Base-by-base conservation (phyloP, 2,888 invertebrate genomes). In the Himalopsyche tibetana region DNA sequence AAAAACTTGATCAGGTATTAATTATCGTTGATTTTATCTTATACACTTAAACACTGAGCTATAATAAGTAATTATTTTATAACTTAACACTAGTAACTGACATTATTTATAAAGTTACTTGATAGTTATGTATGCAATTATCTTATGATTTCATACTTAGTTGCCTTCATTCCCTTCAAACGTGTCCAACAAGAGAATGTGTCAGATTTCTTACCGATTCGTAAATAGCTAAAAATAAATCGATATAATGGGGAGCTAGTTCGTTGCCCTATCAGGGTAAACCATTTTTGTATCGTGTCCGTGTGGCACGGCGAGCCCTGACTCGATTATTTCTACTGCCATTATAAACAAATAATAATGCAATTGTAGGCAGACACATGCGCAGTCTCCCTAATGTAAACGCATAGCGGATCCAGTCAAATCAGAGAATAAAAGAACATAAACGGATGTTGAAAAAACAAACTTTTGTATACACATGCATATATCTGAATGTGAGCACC, bases 361-460 rank as follows among this genome's bases (percentile, higher is more conserved):
- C 81, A 55, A 85, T 85, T 85, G 87, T 87, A 63, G 82, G 74
- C 51, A 74, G 83, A 38, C 40, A 17, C 80, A 40, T 55, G 85
- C 74, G 36, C 74, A 74, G 74, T 74, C 74, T 74, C 38, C 74
- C 74, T 74, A 74, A 74, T 74, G 74, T 74, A 74, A 36, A 74
- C 74, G 74, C 74, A 51, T 63, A 38, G 42, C 85, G 85, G 69
- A 69, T 83, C 51, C 82, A 82, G 81, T 55, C 82, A 82, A 82
- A 87, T 87, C 56, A 84, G 83, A 83, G 87, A 83, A 87, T 87
- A 87, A 87, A 87, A 87, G 87, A 87, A 85, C 82, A 85, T 74
- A 87, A 86, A 85, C 87, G 87, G 87, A 87, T 87, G 87, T 87
- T 85, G 87, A 85, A 85, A 87, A 85, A 87, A 87, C 83, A 87